phyloP scores from a whole-genome alignment of 2,888 invertebrate genomes.

The Ormyrus labotus region DNA sequence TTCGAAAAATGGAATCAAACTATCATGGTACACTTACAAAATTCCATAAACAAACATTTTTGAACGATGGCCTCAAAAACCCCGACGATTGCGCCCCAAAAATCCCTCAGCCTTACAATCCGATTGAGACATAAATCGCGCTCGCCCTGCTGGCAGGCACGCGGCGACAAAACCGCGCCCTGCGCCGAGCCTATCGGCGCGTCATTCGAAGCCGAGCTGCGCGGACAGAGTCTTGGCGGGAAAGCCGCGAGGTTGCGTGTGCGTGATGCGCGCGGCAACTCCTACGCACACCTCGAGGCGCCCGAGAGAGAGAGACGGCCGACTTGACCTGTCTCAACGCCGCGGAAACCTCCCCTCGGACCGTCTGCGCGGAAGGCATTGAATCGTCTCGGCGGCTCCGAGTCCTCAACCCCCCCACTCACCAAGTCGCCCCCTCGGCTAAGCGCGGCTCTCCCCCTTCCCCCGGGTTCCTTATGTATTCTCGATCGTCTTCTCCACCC shows the following conservation, averaged over 20 bases:
- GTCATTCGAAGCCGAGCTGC: neutral
- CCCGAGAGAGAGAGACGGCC: constrained; percentile 48
- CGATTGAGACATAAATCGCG: too few relatives aligned
- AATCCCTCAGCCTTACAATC: too few relatives aligned
- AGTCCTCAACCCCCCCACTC: constrained; percentile 6
- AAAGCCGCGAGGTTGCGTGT: constrained; percentile 18
- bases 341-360: constrained; percentile 14
- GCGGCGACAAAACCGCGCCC: too few relatives aligned
- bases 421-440: neutral
- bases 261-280: constrained; percentile 3
- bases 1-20: too few relatives aligned
- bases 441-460: neutral
- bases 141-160: too few relatives aligned
- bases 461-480: constrained; percentile 27
- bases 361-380: constrained; percentile 34
- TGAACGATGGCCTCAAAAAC: too few relatives aligned
- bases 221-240: constrained; percentile 32
- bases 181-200: too few relatives aligned
- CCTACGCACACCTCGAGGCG: constrained; percentile 10
- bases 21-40: too few relatives aligned
- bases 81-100: too few relatives aligned
- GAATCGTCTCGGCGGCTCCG: constrained; percentile 37
- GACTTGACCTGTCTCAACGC: constrained; percentile 57
- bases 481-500: neutral
- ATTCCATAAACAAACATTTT: too few relatives aligned